Base-by-base conservation (phyloP, 2,113 vertebrate species). In the Eurypyga helias region DNA sequence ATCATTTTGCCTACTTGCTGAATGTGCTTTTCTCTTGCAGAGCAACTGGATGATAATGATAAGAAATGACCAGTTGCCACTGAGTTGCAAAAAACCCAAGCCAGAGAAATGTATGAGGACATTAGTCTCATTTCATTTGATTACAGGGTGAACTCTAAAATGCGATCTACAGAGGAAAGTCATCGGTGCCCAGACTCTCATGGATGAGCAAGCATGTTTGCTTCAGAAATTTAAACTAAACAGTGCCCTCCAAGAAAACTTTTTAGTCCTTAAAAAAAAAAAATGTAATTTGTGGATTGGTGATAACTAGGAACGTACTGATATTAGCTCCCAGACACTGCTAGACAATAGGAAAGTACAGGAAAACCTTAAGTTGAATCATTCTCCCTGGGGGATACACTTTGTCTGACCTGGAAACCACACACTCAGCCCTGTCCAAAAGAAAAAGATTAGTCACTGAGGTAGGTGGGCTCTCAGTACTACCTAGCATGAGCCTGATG, bases 351-450 rank as follows among this genome's bases (percentile, higher is more conserved):
- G 57, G 34, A 73, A 58, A 77, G 87, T 25, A 87, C 65, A 70
- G 46, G 91, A 95, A 96, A 93, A 69, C 33, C 36, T 11, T 49
- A 73, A 84, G 52, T 21, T 8, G 0, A 82, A 80, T 95, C 28
- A 87, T 87, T 91, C 46, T 85, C 93, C 81, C 60, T 46, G 28
- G 13, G 89, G 66, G 55, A 84, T 69, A 11, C 3, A 11, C 36
- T 82, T 48, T 79, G 52, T 91, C 82, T 94, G 90, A 96, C 54
- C 92, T 96, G 54, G 55, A 97, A 96, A 88, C 61, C 60, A 58
- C 64, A 92, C 7, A 55, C 34, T 80, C 55, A 52, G 57, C 34
- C 26, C 49, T 34, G 51, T 92, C 83, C 73, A 51, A 12, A 64
- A 81, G 46, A 49, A 72, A 43, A 85, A 34, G 36, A 77, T 89